Conservation (phyloP, 2,888 invertebrate species). For the Amphipyra berbera region DNA sequence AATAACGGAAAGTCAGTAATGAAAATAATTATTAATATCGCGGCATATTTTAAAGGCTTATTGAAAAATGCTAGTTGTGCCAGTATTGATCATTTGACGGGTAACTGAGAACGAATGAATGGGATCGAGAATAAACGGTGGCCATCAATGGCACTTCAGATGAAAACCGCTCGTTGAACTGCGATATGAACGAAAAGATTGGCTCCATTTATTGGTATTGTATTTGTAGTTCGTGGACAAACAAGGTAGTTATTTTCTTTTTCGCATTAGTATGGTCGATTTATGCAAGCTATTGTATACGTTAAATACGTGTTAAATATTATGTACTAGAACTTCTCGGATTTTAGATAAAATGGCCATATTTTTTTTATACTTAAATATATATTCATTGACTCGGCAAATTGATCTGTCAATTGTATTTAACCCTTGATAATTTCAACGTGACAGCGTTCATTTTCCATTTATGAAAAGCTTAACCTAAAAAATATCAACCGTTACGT, state of each 20-base stretch:
- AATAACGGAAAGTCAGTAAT: not conserved
- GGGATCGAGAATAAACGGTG: constrained; percentile 25
- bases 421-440: too few relatives aligned
- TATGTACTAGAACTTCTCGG: too few relatives aligned
- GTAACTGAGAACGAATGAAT: constrained; percentile 28
- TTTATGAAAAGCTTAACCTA: not conserved
- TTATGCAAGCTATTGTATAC: too few relatives aligned
- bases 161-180: constrained; percentile 25
- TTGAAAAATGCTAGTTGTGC: constrained; percentile 4
- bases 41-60: not conserved
- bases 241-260: not conserved
- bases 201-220: constrained; percentile 12
- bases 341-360: too few relatives aligned
- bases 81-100: constrained; percentile 32
- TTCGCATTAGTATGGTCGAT: too few relatives aligned
- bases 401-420: too few relatives aligned
- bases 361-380: too few relatives aligned
- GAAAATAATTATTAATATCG: not conserved
- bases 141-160: constrained; percentile 34
- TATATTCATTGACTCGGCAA: too few relatives aligned
- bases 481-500: too few relatives aligned
- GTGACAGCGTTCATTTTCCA: too few relatives aligned
- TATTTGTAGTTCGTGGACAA: not conserved
- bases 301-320: too few relatives aligned
- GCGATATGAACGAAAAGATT: constrained; percentile 25